Evolutionary conservation across 2,888 invertebrate species (phyloP).

Genomic region (Priocnemis perturbator): DNA sequence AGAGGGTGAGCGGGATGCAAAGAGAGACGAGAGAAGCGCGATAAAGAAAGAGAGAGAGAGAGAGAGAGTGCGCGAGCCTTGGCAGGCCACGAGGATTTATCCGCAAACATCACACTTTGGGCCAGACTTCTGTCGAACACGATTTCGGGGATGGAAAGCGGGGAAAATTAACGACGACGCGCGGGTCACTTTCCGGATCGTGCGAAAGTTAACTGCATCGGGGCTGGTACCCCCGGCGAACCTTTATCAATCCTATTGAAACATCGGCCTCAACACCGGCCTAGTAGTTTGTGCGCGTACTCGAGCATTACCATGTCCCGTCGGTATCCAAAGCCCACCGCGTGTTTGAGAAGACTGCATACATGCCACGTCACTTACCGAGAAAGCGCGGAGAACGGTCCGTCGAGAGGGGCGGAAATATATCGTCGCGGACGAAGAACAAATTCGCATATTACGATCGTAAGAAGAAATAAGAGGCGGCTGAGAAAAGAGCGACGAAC

Average conservation of each 20-base stretch:
- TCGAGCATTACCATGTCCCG: background rate
- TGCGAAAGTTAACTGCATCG: constrained; percentile 29
- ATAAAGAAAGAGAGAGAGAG: constrained; percentile 30
- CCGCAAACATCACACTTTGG: constrained; percentile 65
- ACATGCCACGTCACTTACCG: too few relatives aligned
- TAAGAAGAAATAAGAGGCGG: background rate
- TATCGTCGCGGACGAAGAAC: background rate
- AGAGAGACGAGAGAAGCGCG: constrained; percentile 20
- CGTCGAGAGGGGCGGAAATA: background rate
- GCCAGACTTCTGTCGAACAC: constrained; percentile 44
- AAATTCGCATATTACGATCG: background rate
- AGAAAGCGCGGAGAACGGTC: background rate
- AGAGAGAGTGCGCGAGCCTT: constrained; percentile 40
- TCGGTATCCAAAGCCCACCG: too few relatives aligned
- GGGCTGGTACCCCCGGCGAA: too few relatives aligned
- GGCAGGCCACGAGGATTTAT: constrained; percentile 64
- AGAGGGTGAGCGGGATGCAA: constrained; percentile 44
- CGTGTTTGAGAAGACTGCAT: too few relatives aligned
- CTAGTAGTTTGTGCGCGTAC: too few relatives aligned
- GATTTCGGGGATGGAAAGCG: constrained; percentile 45
- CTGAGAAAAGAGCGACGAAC: background rate
- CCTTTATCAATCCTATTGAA: too few relatives aligned
- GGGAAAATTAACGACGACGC: constrained; percentile 49
- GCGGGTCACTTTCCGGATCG: constrained; percentile 25
- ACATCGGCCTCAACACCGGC: too few relatives aligned